phyloP scores from a whole-genome alignment of 2,113 vertebrate species.

The Corvus hawaiiensis region DNA sequence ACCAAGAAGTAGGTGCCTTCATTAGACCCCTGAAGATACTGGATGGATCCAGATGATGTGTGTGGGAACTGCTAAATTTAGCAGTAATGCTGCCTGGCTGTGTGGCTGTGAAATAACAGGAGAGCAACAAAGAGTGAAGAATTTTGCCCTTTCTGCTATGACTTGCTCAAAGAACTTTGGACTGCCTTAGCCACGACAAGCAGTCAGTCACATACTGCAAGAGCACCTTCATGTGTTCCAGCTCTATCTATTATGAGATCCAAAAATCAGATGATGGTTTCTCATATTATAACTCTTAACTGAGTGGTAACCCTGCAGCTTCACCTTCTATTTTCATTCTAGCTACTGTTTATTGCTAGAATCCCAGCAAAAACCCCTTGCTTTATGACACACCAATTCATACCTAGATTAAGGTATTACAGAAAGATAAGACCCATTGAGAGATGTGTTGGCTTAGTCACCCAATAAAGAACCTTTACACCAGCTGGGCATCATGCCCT shows the following conservation, averaged over 20 bases:
- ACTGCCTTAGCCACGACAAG: not conserved
- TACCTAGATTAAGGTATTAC: not conserved
- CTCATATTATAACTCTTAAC: not conserved
- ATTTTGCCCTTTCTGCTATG: not conserved
- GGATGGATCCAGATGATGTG: not conserved
- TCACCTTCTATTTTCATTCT: not conserved
- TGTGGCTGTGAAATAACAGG: not conserved
- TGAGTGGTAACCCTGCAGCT: not conserved
- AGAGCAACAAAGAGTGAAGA: not conserved
- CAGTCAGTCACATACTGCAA: not conserved
- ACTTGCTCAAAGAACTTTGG: not conserved
- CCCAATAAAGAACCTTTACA: not conserved
- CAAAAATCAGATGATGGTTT: not conserved
- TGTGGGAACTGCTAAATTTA: not conserved
- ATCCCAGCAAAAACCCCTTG: not conserved
- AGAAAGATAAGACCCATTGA: not conserved
- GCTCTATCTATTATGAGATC: not conserved
- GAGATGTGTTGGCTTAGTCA: not conserved
- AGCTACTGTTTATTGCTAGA: not conserved
- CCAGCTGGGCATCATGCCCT: not conserved
- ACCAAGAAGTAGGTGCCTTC: not conserved
- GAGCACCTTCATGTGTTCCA: not conserved
- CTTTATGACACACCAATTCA: not conserved
- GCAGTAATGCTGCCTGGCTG: not conserved
- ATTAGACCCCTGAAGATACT: not conserved